Conservation (phyloP, 2,113 vertebrate genomes). For the Cyprinus carpio region DNA sequence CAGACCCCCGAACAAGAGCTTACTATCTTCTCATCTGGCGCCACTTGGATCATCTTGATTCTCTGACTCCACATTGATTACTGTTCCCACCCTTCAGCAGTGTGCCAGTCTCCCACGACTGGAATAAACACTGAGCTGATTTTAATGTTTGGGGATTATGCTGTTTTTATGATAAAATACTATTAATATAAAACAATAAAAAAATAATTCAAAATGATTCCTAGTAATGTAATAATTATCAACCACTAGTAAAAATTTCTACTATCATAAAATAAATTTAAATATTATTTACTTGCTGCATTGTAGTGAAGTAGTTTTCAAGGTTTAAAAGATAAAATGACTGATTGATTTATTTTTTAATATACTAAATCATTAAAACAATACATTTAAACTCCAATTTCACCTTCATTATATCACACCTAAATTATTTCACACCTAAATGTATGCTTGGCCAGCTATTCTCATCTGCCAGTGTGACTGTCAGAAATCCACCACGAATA, state of each 20-base stretch:
- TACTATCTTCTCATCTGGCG: constrained; percentile 21
- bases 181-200: no score
- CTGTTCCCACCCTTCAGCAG: background rate
- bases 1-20: background rate
- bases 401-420: background rate
- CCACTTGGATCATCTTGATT: background rate
- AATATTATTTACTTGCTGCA: background rate
- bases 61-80: background rate
- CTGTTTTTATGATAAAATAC: background rate
- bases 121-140: constrained; percentile 18
- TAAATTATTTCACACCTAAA: background rate
- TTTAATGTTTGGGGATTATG: constrained; percentile 3
- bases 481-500: background rate
- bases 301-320: background rate
- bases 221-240: no score
- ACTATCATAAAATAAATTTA: no score
- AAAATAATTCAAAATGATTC: no score
- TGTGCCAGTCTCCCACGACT: background rate
- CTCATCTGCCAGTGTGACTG: no score
- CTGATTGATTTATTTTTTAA: background rate
- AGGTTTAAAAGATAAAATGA: background rate
- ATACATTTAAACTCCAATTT: no score
- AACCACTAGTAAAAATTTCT: no score
- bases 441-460: background rate
- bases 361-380: no score